Base-by-base conservation (phyloP, 2,113 vertebrate genomes). In the Eublepharis macularius region DNA sequence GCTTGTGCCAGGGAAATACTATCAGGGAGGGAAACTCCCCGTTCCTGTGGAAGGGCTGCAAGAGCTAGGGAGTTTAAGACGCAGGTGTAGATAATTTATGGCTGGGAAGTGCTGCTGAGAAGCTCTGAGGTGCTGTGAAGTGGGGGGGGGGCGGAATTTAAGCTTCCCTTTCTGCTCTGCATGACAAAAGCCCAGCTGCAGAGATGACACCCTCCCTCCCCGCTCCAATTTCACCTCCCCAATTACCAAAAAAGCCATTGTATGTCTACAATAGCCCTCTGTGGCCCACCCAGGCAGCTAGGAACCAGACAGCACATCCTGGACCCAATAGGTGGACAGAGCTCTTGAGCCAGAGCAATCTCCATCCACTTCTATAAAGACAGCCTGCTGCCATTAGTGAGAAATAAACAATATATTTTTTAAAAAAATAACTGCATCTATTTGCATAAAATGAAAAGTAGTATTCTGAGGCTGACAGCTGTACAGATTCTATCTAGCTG, bases 111-210 rank as follows among this genome's bases (percentile, higher is more conserved):
- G 3, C 39, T 19, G 24, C 45, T 47, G 49, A 47, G 41, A 51
- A 68, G 43, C 43, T 39, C 43, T 36, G 47, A 85, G 84, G 57
- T 32, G 57, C 69, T 32, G 41, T 49, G 76, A 74, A 86, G 54
- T 83, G 10, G 39, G 17, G 16, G 81, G 81, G n/a, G n/a, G n/a
- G n/a, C n/a, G n/a, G n/a, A n/a, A 43, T 82, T 82, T 82, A 82
- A 60, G 83, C 77, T 63, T 49, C 66, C 76, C 68, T 86, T 80
- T 68, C 68, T 74, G 84, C 69, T 41, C 68, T 86, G 77, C 84
- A 86, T 86, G 77, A 80, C 77, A 86, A 86, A 86, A 80, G 69
- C 68, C 84, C 84, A 86, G 84, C 84, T 86, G 84, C 77, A 65
- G 84, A 74, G 84, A 80, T 86, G 84, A 63, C 69, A 80, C 68